phyloP scores from a whole-genome alignment of 2,888 invertebrate genomes.

The Vanessa cardui region DNA sequence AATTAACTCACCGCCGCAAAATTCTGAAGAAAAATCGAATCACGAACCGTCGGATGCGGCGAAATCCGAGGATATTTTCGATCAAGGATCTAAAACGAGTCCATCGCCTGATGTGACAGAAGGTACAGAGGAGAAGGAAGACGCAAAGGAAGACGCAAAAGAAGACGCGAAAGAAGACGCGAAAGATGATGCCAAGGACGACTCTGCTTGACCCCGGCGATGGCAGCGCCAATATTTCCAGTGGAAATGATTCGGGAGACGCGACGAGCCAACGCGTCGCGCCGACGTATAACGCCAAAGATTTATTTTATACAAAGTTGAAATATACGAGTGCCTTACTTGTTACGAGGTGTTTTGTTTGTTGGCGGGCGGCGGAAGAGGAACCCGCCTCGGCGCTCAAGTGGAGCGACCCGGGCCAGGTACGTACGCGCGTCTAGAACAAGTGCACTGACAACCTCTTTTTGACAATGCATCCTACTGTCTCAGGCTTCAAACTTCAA shows the following conservation, averaged over 20 bases:
- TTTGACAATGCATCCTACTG: conserved; percentile 16
- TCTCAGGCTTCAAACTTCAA: too few relatives aligned
- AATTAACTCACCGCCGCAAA: conserved; percentile 11
- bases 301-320: conserved; percentile 72
- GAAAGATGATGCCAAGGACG: conserved; percentile 36
- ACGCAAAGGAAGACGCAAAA: conserved; percentile 36
- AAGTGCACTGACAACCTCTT: conserved; percentile 51
- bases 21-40: conserved; percentile 16
- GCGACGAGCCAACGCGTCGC: conserved; percentile 50
- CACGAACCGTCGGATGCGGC: conserved; percentile 19
- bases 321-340: conserved; percentile 83
- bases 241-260: conserved; percentile 79
- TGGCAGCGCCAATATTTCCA: conserved; percentile 72
- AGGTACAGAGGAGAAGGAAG: conserved; percentile 32
- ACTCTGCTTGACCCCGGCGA: conserved; percentile 60
- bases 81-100: conserved; percentile 36
- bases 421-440: conserved; percentile 83
- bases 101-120: not conserved
- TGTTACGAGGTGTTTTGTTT: conserved; percentile 80
- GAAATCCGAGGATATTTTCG: conserved; percentile 57
- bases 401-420: conserved; percentile 91
- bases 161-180: conserved; percentile 27
- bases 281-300: conserved; percentile 66
- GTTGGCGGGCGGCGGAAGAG: conserved; percentile 67
- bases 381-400: conserved; percentile 90